These are phyloP conservation scores for Madoqua kirkii DNA, from an alignment of 2,113 vertebrate genomes.

Conservation along the genomic window DNA sequence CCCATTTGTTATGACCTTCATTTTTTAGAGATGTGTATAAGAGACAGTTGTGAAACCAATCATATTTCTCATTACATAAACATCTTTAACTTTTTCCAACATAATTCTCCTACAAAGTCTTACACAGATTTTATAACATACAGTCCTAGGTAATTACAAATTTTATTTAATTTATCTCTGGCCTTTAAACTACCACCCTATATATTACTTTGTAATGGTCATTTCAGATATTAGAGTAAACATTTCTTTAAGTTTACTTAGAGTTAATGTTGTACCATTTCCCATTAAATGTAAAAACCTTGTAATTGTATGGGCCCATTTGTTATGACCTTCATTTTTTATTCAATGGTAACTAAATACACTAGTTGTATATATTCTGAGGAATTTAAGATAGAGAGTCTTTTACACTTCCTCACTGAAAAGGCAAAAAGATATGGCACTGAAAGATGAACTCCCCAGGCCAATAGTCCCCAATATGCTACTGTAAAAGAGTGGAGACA, in stretches of 20 bases:
- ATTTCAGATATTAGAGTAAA: not conserved
- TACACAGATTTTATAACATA: too few relatives aligned
- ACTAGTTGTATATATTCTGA: not conserved
- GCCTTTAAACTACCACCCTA: not conserved
- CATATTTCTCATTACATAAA: too few relatives aligned
- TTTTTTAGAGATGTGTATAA: too few relatives aligned
- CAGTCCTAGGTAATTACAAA: too few relatives aligned
- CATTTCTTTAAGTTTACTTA: not conserved
- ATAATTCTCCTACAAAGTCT: too few relatives aligned
- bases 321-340: not conserved
- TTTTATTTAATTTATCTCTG: too few relatives aligned
- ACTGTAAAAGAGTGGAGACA: not conserved
- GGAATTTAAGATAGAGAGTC: not conserved
- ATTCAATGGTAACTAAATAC: not conserved
- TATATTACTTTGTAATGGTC: not conserved
- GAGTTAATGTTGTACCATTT: not conserved
- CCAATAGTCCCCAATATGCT: not conserved
- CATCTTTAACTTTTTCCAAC: too few relatives aligned
- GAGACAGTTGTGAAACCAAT: too few relatives aligned
- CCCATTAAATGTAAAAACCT: not conserved
- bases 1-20: not conserved
- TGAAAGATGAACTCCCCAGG: not conserved
- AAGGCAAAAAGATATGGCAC: not conserved
- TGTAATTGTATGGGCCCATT: not conserved
- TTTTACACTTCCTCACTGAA: not conserved